Base-by-base conservation (phyloP, 1,140 invertebrate species). In the Neodiprion lecontei region DNA sequence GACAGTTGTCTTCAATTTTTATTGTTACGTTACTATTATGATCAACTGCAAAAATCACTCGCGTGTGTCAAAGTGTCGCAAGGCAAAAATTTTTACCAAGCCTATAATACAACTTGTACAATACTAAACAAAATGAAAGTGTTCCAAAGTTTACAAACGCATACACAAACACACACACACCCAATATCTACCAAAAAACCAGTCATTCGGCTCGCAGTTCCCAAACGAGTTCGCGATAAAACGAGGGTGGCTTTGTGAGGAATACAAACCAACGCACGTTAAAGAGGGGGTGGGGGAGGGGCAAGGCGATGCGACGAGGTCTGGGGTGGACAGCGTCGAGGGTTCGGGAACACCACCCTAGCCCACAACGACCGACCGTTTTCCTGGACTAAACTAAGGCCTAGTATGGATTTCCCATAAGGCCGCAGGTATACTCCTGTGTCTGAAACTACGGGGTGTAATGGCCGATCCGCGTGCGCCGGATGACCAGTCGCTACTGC, bases 401-500 rank as follows among this genome's bases (percentile, higher is more conserved):
- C 81, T 77, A 80, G 82, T 86, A 86, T 86, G 82, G 84, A 87
- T 87, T 87, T 86, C 82, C 84, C 84, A 86, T 86, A 86, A 85
- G 85, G 86, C 84, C 84, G 28, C 28, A 85, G 84, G 85, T 85
- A 85, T 80, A 61, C 68, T 78, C 79, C 78, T 76, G 80, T 86
- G 86, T 83, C 83, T 84, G 81, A 79, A 85, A 83, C 82, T 81
- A 81, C 28, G 28, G 28, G 82, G 80, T 83, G 85, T 86, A 84
- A 85, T 82, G 81, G 83, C 81, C 83, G 77, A 81, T 77, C 10
- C 21, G 67, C 11, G 23, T 21, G 21, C 17, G 14, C 14, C 21
- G 67, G 67, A 21, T 23, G 40, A 69, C 67, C 40, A 68, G 61
- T 23, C 72, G 47, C 40, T 67, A 40, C 48, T 4, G n/a, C 11